phyloP scores from a whole-genome alignment of 2,888 invertebrate species.

The Zeuzera pyrina region DNA sequence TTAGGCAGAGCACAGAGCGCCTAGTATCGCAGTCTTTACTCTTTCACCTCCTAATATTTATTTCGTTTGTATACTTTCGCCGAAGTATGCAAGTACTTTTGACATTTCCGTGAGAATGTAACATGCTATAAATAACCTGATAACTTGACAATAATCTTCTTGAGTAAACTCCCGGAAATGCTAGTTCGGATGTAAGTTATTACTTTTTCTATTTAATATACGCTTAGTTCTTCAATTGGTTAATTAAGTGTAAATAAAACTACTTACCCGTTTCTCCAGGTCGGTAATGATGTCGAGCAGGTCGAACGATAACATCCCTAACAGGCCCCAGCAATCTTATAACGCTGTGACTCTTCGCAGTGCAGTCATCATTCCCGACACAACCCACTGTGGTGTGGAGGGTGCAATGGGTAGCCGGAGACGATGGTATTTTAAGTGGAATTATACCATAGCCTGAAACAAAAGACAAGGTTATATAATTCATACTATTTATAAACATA shows the following conservation, averaged over 20 bases:
- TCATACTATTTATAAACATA: too few species aligned
- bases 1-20: too few species aligned
- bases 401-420: constrained; percentile 73
- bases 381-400: constrained; percentile 76
- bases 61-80: too few species aligned
- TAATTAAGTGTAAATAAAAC: background rate
- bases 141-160: too few species aligned
- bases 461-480: constrained; percentile 20
- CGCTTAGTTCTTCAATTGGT: constrained; percentile 10
- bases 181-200: too few species aligned
- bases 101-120: too few species aligned
- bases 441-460: constrained; percentile 77
- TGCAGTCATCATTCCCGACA: constrained; percentile 66
- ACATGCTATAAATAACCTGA: too few species aligned
- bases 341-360: constrained; percentile 73
- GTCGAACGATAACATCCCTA: constrained; percentile 76
- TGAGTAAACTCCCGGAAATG: too few species aligned
- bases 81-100: too few species aligned
- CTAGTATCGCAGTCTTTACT: too few species aligned
- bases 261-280: constrained; percentile 76
- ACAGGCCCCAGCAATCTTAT: constrained; percentile 76
- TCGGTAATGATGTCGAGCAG: constrained; percentile 74
- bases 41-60: too few species aligned
- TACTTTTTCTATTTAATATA: background rate
- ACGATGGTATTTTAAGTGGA: constrained; percentile 73